Base-by-base conservation (phyloP, 2,797 vertebrate genomes). In the Huso huso region DNA sequence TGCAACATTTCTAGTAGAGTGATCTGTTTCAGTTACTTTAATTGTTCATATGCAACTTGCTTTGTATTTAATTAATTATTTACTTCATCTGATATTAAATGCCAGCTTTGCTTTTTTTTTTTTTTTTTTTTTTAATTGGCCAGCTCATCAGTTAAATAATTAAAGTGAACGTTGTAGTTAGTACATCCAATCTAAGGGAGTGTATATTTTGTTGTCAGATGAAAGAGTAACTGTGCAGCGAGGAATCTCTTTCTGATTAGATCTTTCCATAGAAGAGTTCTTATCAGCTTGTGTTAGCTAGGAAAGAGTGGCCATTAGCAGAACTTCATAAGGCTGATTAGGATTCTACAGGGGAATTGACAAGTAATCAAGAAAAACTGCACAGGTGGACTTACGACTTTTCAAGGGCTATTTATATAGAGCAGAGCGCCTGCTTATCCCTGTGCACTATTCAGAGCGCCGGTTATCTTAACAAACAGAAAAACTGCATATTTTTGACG, bases 91-190 rank as follows among this genome's bases (percentile, higher is more conserved):
- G 4, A 37, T 37, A 37, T 37, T 37, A 37, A 37, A 37, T 37
- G 37, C 37, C 37, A 37, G 37, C 37, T 5, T 37, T 37, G 23
- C 23, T 3, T 18, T 18, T 18, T 18, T 1, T 18, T 18, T 1
- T 18, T 18, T 18, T 18, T 18, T 18, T 18, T 18, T 77, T 83
- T 78, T 11, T 79, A 81, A 87, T 83, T 79, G 75, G 71, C 73
- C 70, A 68, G 9, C 48, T 63, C 23, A 11, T 63, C 23, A 63
- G 23, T 63, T 63, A 58, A 58, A n/a, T 7, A 13, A 15, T n/a
- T 58, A 58, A 58, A 11, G 15, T 58, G 55, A 11, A n/a, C 55
- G 1, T 7, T 58, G 55, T 11, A 13, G 15, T n/a, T 7, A n/a
- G 12, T 11, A n/a, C 55, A 11, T 58, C 11, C 7, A 58, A n/a